These are phyloP conservation scores for Ariolimax columbianus DNA, from an alignment of 2,888 invertebrate genomes.

Conservation along the genomic window DNA sequence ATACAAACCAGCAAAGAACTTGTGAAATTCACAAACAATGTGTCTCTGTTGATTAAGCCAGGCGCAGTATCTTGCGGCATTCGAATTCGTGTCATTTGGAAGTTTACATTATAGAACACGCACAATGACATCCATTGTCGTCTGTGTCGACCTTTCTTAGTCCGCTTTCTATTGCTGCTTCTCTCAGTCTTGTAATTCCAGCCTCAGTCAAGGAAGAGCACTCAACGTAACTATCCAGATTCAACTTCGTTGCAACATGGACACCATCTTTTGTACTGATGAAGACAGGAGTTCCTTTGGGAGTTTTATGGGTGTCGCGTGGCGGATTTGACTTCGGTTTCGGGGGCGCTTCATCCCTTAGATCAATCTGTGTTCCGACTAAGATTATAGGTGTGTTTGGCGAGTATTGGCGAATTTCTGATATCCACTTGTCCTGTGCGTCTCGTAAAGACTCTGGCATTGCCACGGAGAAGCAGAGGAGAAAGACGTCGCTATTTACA, in stretches of 20 bases:
- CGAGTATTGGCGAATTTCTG: slow-evolving; percentile 69
- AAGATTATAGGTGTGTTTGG: slow-evolving; percentile 70
- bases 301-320: background rate
- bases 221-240: slow-evolving; percentile 67
- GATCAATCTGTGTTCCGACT: slow-evolving; percentile 72
- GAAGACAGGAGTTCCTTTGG: slow-evolving; percentile 30
- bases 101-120: slow-evolving; percentile 33
- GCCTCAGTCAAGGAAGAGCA: slow-evolving; percentile 68
- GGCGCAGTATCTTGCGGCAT: background rate
- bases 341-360: slow-evolving; percentile 48
- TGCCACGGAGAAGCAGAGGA: slow-evolving; percentile 74
- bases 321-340: background rate
- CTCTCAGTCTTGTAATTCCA: slow-evolving; percentile 60
- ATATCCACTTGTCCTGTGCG: slow-evolving; percentile 71
- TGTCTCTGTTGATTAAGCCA: background rate
- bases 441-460: slow-evolving; percentile 68
- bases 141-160: slow-evolving; percentile 43
- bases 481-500: slow-evolving; percentile 74
- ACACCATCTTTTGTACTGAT: slow-evolving; percentile 62
- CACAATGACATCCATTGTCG: slow-evolving; percentile 43
- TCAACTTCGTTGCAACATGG: slow-evolving; percentile 61
- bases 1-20: background rate
- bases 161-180: slow-evolving; percentile 56
- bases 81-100: background rate
- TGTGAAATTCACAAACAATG: background rate